Evolutionary conservation across 2,888 invertebrate genomes (phyloP).

Genomic region (Cheilosia vulpina): DNA sequence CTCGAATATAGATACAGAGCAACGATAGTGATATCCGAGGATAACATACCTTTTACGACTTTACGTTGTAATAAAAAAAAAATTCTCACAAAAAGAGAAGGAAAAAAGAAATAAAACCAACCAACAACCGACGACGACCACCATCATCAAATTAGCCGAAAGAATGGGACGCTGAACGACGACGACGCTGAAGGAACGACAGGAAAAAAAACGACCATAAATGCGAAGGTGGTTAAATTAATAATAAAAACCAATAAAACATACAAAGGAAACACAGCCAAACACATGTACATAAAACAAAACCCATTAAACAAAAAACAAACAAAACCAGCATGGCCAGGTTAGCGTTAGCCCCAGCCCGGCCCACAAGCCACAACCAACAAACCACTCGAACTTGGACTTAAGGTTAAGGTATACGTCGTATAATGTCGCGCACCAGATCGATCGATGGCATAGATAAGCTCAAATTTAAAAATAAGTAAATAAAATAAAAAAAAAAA

Average conservation of each 20-base stretch:
- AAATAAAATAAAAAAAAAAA: slow-evolving; percentile 1
- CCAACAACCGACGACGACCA: slow-evolving; percentile 53
- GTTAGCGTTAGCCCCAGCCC: background rate
- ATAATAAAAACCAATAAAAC: slow-evolving; percentile 71
- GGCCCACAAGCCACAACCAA: background rate
- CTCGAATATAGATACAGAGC: slow-evolving; percentile 24
- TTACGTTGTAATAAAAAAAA: slow-evolving; percentile 37
- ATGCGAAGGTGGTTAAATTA: slow-evolving; percentile 72
- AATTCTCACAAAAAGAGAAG: slow-evolving; percentile 4
- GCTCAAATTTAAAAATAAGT: slow-evolving; percentile 19
- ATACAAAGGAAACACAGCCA: slow-evolving; percentile 33
- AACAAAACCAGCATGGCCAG: slow-evolving; percentile 15
- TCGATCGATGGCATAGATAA: slow-evolving; percentile 66
- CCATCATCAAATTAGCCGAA: slow-evolving; percentile 48
- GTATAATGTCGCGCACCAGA: slow-evolving; percentile 50
- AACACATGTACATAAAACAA: slow-evolving; percentile 64
- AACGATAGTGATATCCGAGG: slow-evolving; percentile 11
- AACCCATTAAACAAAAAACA: slow-evolving; percentile 53
- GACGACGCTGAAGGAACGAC: background rate
- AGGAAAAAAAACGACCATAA: slow-evolving; percentile 29
- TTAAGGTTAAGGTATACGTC: slow-evolving; percentile 1
- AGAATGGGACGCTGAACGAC: background rate
- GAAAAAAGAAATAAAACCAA: slow-evolving; percentile 59
- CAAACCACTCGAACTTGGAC: background rate
- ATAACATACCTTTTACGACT: slow-evolving; percentile 55